Evolutionary conservation across 1,140 invertebrate species (phyloP), one percentile per base, ranked within the genome.

Genomic region (Drosophila ananassae): DNA sequence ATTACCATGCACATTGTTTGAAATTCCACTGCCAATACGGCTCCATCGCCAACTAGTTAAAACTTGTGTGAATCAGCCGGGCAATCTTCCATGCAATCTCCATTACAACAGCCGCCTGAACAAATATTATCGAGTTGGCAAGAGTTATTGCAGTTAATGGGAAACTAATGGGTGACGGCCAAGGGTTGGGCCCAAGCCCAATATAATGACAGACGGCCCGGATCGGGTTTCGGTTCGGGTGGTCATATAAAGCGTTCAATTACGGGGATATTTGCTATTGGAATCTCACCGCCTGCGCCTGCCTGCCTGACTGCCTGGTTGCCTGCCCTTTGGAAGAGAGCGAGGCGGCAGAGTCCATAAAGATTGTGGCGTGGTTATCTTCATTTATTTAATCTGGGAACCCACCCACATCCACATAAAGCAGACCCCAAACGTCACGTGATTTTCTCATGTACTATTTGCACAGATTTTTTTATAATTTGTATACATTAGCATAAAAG

Each of bases 381-480:
- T 32, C 10, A 8, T 39, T 69, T 69, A 10, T 39, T 69, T 69
- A 57, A 71, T 71, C 67, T 71, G 63, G 13, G 28, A 13, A 41
- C 39, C 30, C 39, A 30, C n/a, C 48, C 64, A 41, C 37, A 30
- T 53, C 25, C 37, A 17, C 66, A 54, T 47, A 62, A 48, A 62
- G 24, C 30, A 51, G 32, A 59, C 32, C 34, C 46, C 48, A 8
- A 25, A 10, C 48, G 32, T 46, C 67, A 71, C 67, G 67, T 69
- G 67, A 71, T 67, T 41, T 48, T 17, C 64, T 48, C 67, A 69
- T 69, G 64, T 8, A 24, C 10, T 69, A 48, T 69, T 68, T 68
- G 64, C 24, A 68, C 32, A 69, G 66, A 68, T 68, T 68, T 68
- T 68, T 68, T 25, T 57, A 68, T 57, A 57, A 69, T 50, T 69